These are phyloP conservation scores for Phoxinus dragarum DNA, from an alignment of 2,797 vertebrate genomes.

Conservation along the genomic window DNA sequence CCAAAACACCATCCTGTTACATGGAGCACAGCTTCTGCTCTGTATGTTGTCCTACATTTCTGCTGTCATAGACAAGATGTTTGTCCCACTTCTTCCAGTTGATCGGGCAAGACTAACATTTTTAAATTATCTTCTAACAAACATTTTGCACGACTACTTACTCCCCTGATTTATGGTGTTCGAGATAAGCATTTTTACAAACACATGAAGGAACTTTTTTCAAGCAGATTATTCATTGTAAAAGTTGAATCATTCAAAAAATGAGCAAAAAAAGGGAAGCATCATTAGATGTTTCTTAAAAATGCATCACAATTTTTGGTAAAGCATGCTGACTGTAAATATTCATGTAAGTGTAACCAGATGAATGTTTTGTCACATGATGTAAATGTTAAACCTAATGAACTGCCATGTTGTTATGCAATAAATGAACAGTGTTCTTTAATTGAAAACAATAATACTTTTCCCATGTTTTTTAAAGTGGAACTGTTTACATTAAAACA, in stretches of 20 bases:
- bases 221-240: conserved; percentile 32
- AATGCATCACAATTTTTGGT: not conserved
- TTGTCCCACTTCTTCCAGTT: conserved; percentile 44
- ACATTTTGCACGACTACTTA: conserved; percentile 69
- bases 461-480: not conserved
- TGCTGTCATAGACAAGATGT: conserved; percentile 39
- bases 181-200: conserved; percentile 68
- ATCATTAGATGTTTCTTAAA: not conserved
- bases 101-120: conserved; percentile 57
- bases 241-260: conserved; percentile 31
- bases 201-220: conserved; percentile 58
- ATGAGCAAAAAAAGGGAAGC: not conserved
- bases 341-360: not conserved
- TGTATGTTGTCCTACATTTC: conserved; percentile 65
- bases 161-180: conserved; percentile 72
- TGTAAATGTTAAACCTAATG: not conserved
- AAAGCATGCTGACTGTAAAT: not conserved
- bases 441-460: not conserved
- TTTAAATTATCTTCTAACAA: conserved; percentile 60
- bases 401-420: not conserved
- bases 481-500: not conserved
- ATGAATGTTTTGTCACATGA: not conserved
- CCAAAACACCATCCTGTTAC: conserved; percentile 71
- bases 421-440: not conserved
- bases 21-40: conserved; percentile 70